These are phyloP conservation scores for Ctenopoma multispine DNA, from an alignment of 2,797 vertebrate genomes.

Conservation along the genomic window DNA sequence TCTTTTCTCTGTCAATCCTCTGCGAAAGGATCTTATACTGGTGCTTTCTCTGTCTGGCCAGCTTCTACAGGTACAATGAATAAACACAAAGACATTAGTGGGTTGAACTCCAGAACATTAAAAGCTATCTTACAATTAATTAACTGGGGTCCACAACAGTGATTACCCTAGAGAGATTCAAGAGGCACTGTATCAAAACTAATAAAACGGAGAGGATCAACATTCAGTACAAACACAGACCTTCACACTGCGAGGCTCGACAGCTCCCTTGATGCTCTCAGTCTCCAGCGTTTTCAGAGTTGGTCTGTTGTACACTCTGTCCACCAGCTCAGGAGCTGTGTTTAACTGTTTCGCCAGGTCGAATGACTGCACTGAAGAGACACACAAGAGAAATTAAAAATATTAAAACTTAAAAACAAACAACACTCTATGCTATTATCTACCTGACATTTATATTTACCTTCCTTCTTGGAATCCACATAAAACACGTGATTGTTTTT, in stretches of 20 bases:
- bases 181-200: too few species aligned
- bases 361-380: conserved; percentile 86
- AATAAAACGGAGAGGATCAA: neutral
- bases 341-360: conserved; percentile 89
- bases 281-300: conserved; percentile 89
- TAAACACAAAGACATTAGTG: neutral
- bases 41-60: conserved; percentile 86
- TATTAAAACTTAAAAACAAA: neutral
- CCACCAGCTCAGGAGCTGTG: conserved; percentile 89
- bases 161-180: neutral
- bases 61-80: conserved; percentile 76
- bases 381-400: neutral
- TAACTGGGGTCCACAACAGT: neutral
- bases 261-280: conserved; percentile 85
- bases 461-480: conserved; percentile 90
- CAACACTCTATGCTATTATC: neutral
- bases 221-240: conserved; percentile 70
- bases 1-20: conserved; percentile 92
- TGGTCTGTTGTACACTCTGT: conserved; percentile 92
- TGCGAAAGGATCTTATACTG: conserved; percentile 91
- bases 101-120: neutral
- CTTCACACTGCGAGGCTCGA: conserved; percentile 71
- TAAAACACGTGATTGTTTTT: conserved; percentile 91
- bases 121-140: neutral
- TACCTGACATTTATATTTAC: conserved; percentile 63